Base-by-base conservation (phyloP, 1,140 invertebrate species). In the Penaeus indicus region DNA sequence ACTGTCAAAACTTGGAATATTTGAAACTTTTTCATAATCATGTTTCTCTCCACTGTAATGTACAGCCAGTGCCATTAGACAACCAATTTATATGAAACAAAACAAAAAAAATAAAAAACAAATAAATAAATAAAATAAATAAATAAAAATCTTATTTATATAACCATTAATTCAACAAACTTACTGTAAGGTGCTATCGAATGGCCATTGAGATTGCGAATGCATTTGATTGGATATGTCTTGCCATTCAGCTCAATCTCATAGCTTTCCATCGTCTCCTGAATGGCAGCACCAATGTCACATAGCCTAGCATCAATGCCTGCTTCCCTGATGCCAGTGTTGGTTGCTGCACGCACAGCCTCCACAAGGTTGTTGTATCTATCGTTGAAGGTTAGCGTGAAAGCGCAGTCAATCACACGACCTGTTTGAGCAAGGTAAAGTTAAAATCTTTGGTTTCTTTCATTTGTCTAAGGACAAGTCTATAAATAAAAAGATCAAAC, bases 201-300 rank as follows among this genome's bases (percentile, higher is more conserved):
- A 93, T 99, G 99, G 21, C 99, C 99, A 94, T 99, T 99, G 69
- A 99, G 94, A 94, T 99, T 99, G 77, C 99, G 95, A 92, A 99
- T 99, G 4, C 98, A 97, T 93, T 99, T 99, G 8, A 99, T 96
- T 94, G 96, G 97, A 94, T 99, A 99, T 47, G 96, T 96, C 94
- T 99, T 99, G 54, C 99, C 99, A 94, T 99, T 97, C 32, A 99
- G 92, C 93, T 99, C 98, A 4, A 99, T 95, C 94, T 99, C 99
- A 94, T 99, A 99, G 0, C 98, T 99, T 92, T 99, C 99, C 99
- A 99, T 99, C 0, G 98, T 97, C 94, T 99, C 99, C 93, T 99
- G 98, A 92, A 99, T 98, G 8, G 97, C 97, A 91, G 97, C 97
- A 25, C 99, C 99, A 91, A 99, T 96, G 92, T 99, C 99, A 93